Percentiles rank a stretch among this genome's conserved stretches.
Evolutionary conservation across 2,888 invertebrate genomes (phyloP).

Genomic region (Seladonia tumulorum): DNA sequence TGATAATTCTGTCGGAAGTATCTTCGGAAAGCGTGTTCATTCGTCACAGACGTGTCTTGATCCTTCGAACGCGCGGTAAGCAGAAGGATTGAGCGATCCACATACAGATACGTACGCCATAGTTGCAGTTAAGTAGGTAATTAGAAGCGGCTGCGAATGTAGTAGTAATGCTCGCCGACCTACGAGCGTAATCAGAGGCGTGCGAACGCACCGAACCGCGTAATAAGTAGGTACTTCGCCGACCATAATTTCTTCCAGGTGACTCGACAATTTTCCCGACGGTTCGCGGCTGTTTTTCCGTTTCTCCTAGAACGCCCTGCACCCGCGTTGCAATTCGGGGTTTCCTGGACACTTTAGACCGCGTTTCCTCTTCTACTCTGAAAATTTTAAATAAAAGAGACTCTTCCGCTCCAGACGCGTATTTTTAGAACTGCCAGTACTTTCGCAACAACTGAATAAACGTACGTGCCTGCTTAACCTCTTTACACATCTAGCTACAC

Average conservation of each 20-base stretch:
- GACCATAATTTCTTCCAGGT: constrained; percentile 66
- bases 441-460: neutral
- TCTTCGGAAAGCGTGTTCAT: neutral
- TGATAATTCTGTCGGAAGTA: neutral
- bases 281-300: constrained; percentile 22
- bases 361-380: neutral
- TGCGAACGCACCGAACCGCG: constrained; percentile 60
- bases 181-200: constrained; percentile 65
- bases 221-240: constrained; percentile 69
- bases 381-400: neutral
- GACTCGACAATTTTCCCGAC: constrained; percentile 51
- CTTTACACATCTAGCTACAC: neutral
- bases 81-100: neutral
- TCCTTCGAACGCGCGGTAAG: neutral
- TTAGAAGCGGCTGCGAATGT: constrained; percentile 39
- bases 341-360: constrained; percentile 2
- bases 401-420: neutral
- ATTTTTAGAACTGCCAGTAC: neutral
- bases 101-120: neutral
- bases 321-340: neutral
- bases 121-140: constrained; percentile 50
- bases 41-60: neutral
- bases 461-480: neutral
- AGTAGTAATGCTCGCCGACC: constrained; percentile 32
- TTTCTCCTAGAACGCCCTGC: neutral